Evolutionary conservation across 2,797 vertebrate genomes (phyloP).

Genomic region (Phataginus tetradactyla): DNA sequence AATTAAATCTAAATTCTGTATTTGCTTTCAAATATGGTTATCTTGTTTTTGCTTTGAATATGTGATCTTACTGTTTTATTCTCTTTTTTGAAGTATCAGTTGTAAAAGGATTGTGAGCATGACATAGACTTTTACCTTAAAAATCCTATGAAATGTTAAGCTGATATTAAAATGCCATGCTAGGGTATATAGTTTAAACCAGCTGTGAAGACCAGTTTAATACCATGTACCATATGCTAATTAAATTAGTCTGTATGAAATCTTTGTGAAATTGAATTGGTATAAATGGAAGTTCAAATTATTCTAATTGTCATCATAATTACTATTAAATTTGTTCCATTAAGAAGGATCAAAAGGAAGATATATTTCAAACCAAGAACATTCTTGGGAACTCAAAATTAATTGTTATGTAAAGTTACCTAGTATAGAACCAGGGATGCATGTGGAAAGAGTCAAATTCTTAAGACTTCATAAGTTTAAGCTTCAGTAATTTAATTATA

Average conservation of each 20-base stretch:
- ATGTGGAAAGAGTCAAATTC: neutral
- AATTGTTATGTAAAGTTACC: neutral
- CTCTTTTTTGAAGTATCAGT: neutral
- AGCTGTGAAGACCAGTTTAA: neutral
- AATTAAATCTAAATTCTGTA: conserved; percentile 21
- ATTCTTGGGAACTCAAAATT: neutral
- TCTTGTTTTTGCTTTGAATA: conserved; percentile 37
- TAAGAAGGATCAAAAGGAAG: conserved; percentile 5
- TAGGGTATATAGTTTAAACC: neutral
- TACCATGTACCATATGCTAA: neutral
- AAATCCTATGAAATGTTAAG: conserved; percentile 46
- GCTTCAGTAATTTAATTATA: neutral
- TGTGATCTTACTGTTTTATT: neutral
- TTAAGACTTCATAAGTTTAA: neutral
- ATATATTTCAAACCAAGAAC: conserved; percentile 10
- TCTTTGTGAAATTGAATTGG: neutral
- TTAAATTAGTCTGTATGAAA: neutral
- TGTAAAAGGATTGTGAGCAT: conserved; percentile 17
- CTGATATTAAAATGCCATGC: neutral
- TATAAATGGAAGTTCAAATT: neutral
- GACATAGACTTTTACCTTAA: conserved; percentile 19
- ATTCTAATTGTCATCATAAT: neutral
- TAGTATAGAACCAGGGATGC: neutral
- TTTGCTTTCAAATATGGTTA: conserved; percentile 41
- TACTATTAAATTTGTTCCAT: neutral